phyloP scores from a whole-genome alignment of 1,140 invertebrate genomes.

The Dufourea novaeangliae region DNA sequence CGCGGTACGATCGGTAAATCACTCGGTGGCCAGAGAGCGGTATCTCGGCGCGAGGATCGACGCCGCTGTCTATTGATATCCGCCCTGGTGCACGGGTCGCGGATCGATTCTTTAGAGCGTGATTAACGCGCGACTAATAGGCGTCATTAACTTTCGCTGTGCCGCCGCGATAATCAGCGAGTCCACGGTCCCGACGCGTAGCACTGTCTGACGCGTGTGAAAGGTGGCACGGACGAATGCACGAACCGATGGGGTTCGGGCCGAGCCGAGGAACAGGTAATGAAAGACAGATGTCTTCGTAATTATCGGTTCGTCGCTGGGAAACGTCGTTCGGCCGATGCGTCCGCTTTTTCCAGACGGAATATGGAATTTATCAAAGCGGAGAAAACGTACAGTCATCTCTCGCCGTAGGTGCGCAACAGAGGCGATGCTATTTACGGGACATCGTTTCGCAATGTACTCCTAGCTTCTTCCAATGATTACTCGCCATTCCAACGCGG shows the following conservation, averaged over 20 bases:
- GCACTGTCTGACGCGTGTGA: slow-evolving; percentile 24
- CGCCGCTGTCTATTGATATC: slow-evolving; percentile 32
- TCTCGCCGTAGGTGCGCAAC: not conserved
- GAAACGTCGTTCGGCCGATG: slow-evolving; percentile 4
- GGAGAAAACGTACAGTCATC: slow-evolving; percentile 49
- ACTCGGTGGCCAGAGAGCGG: slow-evolving; percentile 1
- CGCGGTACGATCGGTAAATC: slow-evolving; percentile 46
- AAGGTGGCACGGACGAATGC: slow-evolving; percentile 19
- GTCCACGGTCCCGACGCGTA: slow-evolving; percentile 17
- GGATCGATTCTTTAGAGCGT: slow-evolving; percentile 41
- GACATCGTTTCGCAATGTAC: slow-evolving; percentile 14
- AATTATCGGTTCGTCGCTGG: slow-evolving; percentile 52
- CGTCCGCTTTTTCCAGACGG: slow-evolving; percentile 25
- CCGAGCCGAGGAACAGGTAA: slow-evolving; percentile 12
- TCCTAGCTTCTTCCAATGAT: not conserved
- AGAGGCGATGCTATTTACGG: not conserved
- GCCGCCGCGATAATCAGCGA: slow-evolving; percentile 56
- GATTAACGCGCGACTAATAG: slow-evolving; percentile 69
- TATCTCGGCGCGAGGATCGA: slow-evolving; percentile 7
- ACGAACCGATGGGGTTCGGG: not conserved
- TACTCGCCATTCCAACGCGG: not conserved
- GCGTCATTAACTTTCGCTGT: slow-evolving; percentile 64
- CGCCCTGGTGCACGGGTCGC: not conserved
- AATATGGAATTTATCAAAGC: slow-evolving; percentile 41
- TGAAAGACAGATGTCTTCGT: slow-evolving; percentile 43